Percentiles rank a stretch among this genome's conserved stretches.
Evolutionary conservation across 1,140 invertebrate species (phyloP).

Genomic region (Aethina tumida): DNA sequence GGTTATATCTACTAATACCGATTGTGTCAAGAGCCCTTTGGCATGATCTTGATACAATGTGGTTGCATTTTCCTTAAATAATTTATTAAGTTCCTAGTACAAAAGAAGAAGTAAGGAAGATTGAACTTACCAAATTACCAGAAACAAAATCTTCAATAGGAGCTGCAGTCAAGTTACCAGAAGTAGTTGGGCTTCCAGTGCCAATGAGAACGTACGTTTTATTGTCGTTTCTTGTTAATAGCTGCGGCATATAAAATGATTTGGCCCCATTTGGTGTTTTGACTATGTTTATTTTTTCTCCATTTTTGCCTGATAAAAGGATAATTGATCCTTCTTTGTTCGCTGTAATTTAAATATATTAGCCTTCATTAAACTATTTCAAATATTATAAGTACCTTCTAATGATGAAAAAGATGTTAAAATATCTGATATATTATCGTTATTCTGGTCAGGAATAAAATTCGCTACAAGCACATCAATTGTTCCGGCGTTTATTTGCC

Average conservation of each 20-base stretch:
- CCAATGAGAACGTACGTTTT: slow-evolving; percentile 49
- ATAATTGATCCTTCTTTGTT: slow-evolving; percentile 48
- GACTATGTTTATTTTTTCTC: slow-evolving; percentile 50
- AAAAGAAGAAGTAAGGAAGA: neutral
- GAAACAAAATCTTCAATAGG: slow-evolving; percentile 18
- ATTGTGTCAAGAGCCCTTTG: slow-evolving; percentile 51
- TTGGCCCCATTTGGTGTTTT: slow-evolving; percentile 57
- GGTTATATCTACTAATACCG: slow-evolving; percentile 66
- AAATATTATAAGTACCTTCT: slow-evolving; percentile 21
- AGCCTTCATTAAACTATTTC: neutral
- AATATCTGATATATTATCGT: slow-evolving; percentile 61
- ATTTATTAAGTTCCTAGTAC: slow-evolving; percentile 4
- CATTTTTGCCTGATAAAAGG: slow-evolving; percentile 60
- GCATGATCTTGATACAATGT: slow-evolving; percentile 37
- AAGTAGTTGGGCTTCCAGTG: slow-evolving; percentile 63
- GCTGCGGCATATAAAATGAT: slow-evolving; percentile 62
- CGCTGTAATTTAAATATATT: slow-evolving; percentile 8
- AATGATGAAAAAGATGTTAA: slow-evolving; percentile 57
- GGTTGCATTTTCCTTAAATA: slow-evolving; percentile 12
- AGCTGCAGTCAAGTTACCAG: slow-evolving; percentile 47
- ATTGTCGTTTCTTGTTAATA: slow-evolving; percentile 45
- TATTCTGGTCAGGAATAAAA: slow-evolving; percentile 60
- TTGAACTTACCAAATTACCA: slow-evolving; percentile 24
- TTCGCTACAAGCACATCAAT: slow-evolving; percentile 58
- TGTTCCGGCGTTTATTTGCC: slow-evolving; percentile 47